phyloP scores from a whole-genome alignment of 2,888 invertebrate species.

The Ctenicera cuprea region DNA sequence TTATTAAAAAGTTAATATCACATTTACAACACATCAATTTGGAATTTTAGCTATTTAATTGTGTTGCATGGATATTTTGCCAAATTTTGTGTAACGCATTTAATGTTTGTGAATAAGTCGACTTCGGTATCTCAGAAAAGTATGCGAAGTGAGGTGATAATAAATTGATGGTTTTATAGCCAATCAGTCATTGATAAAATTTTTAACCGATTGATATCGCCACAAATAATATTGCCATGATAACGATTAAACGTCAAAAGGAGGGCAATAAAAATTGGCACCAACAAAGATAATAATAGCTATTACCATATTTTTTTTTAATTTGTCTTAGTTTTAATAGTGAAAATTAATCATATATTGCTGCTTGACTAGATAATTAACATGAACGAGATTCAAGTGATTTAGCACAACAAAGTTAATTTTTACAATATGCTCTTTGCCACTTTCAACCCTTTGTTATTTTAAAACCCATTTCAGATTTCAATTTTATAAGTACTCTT shows the following conservation, averaged over 20 bases:
- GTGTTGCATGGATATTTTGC: too few relatives aligned
- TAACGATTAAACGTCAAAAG: neutral
- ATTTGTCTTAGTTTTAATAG: too few relatives aligned
- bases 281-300: too few relatives aligned
- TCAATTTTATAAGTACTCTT: neutral
- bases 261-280: neutral
- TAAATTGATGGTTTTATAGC: constrained; percentile 45
- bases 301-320: neutral
- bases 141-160: constrained; percentile 25
- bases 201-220: constrained; percentile 26
- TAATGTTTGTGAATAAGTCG: too few relatives aligned
- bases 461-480: constrained; percentile 12
- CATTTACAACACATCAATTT: neutral
- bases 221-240: neutral
- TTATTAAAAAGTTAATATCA: constrained; percentile 6
- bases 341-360: too few relatives aligned
- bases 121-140: constrained; percentile 3
- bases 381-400: neutral
- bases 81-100: too few relatives aligned
- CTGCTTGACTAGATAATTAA: too few relatives aligned
- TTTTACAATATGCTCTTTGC: neutral
- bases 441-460: constrained; percentile 37
- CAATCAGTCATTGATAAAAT: constrained; percentile 50
- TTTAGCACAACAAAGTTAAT: neutral
- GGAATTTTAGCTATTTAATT: too few relatives aligned